These are phyloP conservation scores for Sebastes baramenuke DNA, from an alignment of 2,797 vertebrate species.

Conservation along the genomic window DNA sequence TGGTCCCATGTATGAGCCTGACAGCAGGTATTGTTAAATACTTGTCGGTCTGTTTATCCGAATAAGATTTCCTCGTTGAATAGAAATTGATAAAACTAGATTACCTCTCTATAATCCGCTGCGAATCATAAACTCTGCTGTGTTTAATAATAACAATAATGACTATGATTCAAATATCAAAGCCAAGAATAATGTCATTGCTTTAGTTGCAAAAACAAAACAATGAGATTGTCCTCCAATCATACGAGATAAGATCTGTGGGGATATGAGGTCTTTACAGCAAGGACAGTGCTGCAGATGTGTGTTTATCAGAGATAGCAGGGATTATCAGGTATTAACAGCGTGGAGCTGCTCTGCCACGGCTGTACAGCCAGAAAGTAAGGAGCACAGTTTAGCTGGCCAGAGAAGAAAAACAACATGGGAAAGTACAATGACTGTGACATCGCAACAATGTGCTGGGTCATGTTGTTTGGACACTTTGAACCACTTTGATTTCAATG, in stretches of 20 bases:
- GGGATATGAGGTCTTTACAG: neutral
- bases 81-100: neutral
- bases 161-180: neutral
- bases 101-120: slow-evolving; percentile 1
- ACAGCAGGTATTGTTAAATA: neutral
- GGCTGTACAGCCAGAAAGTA: neutral
- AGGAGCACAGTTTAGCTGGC: neutral
- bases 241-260: neutral
- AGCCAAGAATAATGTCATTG: neutral
- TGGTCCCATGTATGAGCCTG: neutral
- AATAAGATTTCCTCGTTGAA: neutral
- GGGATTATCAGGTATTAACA: slow-evolving; percentile 35
- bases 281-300: slow-evolving; percentile 21
- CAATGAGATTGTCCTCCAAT: slow-evolving; percentile 17
- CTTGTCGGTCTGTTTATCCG: neutral
- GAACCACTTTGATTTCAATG: neutral
- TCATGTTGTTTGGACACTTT: neutral
- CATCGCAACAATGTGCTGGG: too few relatives aligned
- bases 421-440: neutral
- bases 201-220: slow-evolving; percentile 2
- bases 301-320: slow-evolving; percentile 36
- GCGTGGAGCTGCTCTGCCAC: neutral
- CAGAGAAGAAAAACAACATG: neutral
- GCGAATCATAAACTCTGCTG: neutral
- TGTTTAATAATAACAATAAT: neutral